Base-by-base conservation (phyloP, 1,140 invertebrate species). In the Eupeodes corollae region DNA sequence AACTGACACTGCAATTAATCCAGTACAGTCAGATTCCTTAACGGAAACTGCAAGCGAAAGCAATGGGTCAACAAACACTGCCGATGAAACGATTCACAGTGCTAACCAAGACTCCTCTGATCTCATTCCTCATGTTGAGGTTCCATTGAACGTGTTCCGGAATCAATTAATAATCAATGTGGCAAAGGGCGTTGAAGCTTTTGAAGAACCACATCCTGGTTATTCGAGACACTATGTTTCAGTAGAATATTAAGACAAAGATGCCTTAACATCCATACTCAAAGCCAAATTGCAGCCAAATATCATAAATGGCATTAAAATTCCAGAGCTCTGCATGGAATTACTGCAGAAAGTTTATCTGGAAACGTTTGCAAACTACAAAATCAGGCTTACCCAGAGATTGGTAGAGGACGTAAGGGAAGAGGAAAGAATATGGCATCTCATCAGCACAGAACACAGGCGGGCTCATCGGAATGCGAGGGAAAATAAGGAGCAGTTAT, bases 331-430 rank as follows among this genome's bases (percentile, higher is more conserved):
- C 26, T 31, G 42, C 12, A 30, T 50, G 1, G 2, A 9, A 13
- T 6, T 47, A 31, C 15, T 50, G 11, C 39, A 50, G 19, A 18
- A 47, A 16, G 21, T 50, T 9, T 50, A 34, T 37, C 33, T 42
- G 30, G 43, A 49, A 43, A 8, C 42, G 13, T 49, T 49, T 32
- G 21, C 37, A 10, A 37, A 39, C 18, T 46, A 42, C 35, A 44
- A 30, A 45, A 42, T 52, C 21, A 37, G 46, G 32, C 45, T 52
- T 5, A 52, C 51, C 1, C 46, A 48, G 38, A 52, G 31, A 41
- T 3, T 48, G 2, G 46, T 52, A 12, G 15, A 41, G 11, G 50
- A 52, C 19, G 12, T 52, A 15, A 14, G 30, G 1, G 21, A 40
- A 13, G 35, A 32, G 35, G 46, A 48, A 14, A 12, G 34, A n/a